These are phyloP conservation scores for Reinhardtius hippoglossoides DNA, from an alignment of 2,113 vertebrate genomes.

Conservation along the genomic window DNA sequence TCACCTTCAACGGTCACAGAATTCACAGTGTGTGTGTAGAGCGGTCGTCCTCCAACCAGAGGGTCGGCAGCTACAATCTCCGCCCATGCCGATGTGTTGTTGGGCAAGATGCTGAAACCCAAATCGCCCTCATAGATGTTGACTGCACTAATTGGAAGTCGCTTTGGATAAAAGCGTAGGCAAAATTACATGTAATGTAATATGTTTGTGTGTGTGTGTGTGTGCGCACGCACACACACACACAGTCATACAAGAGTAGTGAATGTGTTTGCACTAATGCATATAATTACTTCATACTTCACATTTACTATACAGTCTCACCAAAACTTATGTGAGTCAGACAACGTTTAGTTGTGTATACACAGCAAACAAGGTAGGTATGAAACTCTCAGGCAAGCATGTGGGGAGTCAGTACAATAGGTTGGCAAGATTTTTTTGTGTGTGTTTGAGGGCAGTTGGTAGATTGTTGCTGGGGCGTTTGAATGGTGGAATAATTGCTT, in stretches of 20 bases:
- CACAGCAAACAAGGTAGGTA: constrained; percentile 58
- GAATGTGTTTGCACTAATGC: background rate
- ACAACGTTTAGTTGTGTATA: constrained; percentile 28
- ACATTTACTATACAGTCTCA: constrained; percentile 23
- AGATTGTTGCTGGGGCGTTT: constrained; percentile 69
- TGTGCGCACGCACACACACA: background rate
- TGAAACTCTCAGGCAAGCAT: constrained; percentile 49
- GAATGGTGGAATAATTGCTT: constrained; percentile 78
- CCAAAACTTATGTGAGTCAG: constrained; percentile 42
- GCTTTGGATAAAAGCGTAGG: too few relatives aligned
- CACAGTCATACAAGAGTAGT: background rate
- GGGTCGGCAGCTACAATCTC: too few relatives aligned
- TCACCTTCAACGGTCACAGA: background rate
- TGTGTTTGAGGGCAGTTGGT: constrained; percentile 55
- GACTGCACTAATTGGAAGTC: too few relatives aligned
- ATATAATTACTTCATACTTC: constrained; percentile 13
- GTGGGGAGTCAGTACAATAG: constrained; percentile 64
- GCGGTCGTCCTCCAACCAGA: too few relatives aligned
- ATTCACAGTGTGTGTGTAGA: constrained; percentile 32
- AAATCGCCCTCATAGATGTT: too few relatives aligned
- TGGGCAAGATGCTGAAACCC: too few relatives aligned
- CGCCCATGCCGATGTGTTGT: too few relatives aligned
- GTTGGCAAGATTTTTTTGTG: constrained; percentile 48
- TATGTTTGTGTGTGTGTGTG: too few relatives aligned
- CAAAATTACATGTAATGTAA: too few relatives aligned